Evolutionary conservation across 1,140 invertebrate genomes (phyloP).

Genomic region (Charaxes varanes): DNA sequence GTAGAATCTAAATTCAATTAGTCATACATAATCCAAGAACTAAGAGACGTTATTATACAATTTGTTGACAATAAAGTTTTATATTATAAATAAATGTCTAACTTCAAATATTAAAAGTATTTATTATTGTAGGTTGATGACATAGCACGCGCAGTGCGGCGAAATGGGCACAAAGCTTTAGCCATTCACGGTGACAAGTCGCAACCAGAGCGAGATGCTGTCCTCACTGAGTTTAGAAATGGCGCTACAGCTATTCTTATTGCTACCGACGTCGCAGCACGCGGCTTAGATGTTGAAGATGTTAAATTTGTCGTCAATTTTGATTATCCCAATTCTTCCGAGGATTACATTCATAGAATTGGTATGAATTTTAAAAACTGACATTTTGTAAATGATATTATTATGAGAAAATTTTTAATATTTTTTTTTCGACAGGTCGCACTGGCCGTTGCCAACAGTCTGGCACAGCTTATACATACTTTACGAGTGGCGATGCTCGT

Average conservation of each 20-base stretch:
- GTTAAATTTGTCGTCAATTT: slow-evolving; percentile 99
- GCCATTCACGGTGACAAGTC: slow-evolving; percentile 99
- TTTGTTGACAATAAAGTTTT: too few species aligned
- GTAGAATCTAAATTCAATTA: neutral
- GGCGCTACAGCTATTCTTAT: slow-evolving; percentile 96
- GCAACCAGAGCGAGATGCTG: slow-evolving; percentile 96
- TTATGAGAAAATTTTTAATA: neutral
- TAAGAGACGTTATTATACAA: too few species aligned
- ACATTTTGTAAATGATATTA: neutral
- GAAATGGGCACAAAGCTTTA: slow-evolving; percentile 89
- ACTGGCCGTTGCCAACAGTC: slow-evolving; percentile 94
- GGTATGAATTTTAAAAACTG: slow-evolving; percentile 76
- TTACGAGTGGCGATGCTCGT: slow-evolving; percentile 92
- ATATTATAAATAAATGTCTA: slow-evolving; percentile 6
- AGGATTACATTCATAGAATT: slow-evolving; percentile 99
- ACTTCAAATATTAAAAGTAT: slow-evolving; percentile 8
- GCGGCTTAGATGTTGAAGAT: slow-evolving; percentile 98
- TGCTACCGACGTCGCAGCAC: slow-evolving; percentile 98
- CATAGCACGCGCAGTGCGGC: slow-evolving; percentile 91
- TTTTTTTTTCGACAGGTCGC: slow-evolving; percentile 76
- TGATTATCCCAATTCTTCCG: slow-evolving; percentile 98
- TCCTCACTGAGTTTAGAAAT: slow-evolving; percentile 91
- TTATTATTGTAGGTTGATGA: slow-evolving; percentile 86
- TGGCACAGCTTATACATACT: slow-evolving; percentile 98
- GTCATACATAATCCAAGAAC: neutral